A percentile compares a stretch with the other conserved stretches of the same genome.
Evolutionary conservation across 2,113 vertebrate species (phyloP).

Genomic region (Accipiter cooperii): DNA sequence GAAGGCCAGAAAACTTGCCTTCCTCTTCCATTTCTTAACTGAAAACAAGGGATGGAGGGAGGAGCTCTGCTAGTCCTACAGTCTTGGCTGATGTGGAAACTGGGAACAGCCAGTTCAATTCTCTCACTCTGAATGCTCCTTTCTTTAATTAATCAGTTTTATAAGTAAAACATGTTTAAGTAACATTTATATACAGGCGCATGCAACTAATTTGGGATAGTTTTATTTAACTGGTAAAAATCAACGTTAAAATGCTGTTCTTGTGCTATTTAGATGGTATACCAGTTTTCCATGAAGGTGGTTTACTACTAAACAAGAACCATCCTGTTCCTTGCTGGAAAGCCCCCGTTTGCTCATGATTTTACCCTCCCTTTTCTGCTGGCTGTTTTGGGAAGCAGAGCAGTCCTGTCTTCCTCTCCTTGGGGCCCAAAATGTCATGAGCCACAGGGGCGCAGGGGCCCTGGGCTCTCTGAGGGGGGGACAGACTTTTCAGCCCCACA

Average conservation of each 20-base stretch:
- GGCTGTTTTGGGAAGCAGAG: neutral
- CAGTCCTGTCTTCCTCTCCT: neutral
- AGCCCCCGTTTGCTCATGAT: neutral
- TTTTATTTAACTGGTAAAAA: neutral
- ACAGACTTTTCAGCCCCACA: neutral
- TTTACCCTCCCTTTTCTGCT: neutral
- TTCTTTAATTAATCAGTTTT: neutral
- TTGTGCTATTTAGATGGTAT: neutral
- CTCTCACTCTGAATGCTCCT: neutral
- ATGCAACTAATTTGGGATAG: neutral
- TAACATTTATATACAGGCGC: neutral
- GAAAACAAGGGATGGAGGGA: neutral
- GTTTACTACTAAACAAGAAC: neutral
- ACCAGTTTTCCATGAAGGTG: neutral
- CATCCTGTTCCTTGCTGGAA: neutral
- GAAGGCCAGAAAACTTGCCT: neutral
- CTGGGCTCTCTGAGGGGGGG: neutral
- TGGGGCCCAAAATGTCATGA: accelerated
- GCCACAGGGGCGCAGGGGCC: neutral
- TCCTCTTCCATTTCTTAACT: neutral
- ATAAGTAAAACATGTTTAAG: neutral
- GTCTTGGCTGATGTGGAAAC: neutral
- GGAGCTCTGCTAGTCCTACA: neutral
- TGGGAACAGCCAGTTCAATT: neutral
- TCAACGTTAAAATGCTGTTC: neutral